Conservation (phyloP, 2,113 vertebrate species). For the Indicator indicator region DNA sequence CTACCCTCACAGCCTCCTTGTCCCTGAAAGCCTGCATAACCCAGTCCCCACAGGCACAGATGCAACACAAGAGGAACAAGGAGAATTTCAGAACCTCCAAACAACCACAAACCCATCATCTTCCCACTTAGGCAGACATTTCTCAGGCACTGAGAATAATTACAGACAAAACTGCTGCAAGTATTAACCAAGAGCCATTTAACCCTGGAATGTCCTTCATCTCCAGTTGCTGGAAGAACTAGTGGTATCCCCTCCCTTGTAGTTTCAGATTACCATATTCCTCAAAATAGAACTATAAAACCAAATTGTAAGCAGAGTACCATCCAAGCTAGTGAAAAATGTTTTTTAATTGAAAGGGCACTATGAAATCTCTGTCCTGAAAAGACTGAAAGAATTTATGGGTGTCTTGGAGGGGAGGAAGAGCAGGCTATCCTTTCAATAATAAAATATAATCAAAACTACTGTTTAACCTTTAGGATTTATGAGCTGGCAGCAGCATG, state of each 20-base stretch:
- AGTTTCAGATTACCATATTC: conserved; percentile 47
- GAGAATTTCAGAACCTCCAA: background rate
- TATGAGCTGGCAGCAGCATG: background rate
- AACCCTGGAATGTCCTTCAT: conserved; percentile 12
- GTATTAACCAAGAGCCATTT: conserved; percentile 11
- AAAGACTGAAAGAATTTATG: background rate
- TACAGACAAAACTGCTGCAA: background rate
- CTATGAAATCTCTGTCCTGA: background rate
- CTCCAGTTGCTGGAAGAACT: conserved; percentile 5
- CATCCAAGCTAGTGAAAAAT: background rate
- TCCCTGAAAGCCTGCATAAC: no score
- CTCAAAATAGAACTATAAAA: conserved; percentile 56
- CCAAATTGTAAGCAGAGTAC: conserved; percentile 32
- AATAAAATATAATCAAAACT: conserved; percentile 7
- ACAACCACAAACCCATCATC: background rate
- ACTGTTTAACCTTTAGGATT: conserved; percentile 9
- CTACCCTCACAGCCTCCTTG: no score
- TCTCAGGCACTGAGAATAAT: background rate
- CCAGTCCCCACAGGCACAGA: no score
- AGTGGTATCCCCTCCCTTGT: background rate
- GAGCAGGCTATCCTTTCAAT: background rate
- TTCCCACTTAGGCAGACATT: background rate
- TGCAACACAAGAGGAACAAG: background rate
- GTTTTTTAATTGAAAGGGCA: conserved; percentile 14
- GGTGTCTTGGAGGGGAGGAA: background rate